Evolutionary conservation across 2,888 invertebrate species (phyloP).

Genomic region (Aphodius granarius): DNA sequence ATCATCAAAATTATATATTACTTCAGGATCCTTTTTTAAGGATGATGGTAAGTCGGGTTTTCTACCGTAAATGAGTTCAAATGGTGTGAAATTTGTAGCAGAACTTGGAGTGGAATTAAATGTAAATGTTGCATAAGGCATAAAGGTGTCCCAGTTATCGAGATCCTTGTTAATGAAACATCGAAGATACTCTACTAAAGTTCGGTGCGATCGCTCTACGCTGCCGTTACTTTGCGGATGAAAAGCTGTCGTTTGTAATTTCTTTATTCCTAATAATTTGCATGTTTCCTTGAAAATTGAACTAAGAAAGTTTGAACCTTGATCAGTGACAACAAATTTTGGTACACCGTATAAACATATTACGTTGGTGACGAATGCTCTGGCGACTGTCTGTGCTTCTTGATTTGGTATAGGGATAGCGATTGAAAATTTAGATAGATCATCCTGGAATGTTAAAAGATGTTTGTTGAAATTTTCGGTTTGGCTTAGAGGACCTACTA

Average conservation of each 20-base stretch:
- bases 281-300: constrained; percentile 37
- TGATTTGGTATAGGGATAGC: constrained; percentile 41
- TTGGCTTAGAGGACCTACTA: constrained; percentile 40
- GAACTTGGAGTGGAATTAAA: neutral
- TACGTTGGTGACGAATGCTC: constrained; percentile 31
- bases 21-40: constrained; percentile 31
- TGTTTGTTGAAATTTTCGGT: constrained; percentile 37
- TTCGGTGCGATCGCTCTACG: constrained; percentile 41
- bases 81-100: constrained; percentile 33
- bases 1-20: constrained; percentile 35
- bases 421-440: constrained; percentile 42
- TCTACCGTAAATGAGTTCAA: constrained; percentile 34
- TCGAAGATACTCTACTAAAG: constrained; percentile 35
- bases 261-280: constrained; percentile 38
- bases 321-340: constrained; percentile 38
- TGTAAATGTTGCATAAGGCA: constrained; percentile 4
- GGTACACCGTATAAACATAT: constrained; percentile 40
- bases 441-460: constrained; percentile 41
- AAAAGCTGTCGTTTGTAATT: constrained; percentile 33
- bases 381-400: constrained; percentile 41
- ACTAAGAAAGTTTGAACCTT: constrained; percentile 39
- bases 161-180: neutral
- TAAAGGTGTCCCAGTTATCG: constrained; percentile 1
- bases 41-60: constrained; percentile 28
- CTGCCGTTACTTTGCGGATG: constrained; percentile 38